phyloP scores from a whole-genome alignment of 2,113 vertebrate genomes.

The Festucalex cinctus region DNA sequence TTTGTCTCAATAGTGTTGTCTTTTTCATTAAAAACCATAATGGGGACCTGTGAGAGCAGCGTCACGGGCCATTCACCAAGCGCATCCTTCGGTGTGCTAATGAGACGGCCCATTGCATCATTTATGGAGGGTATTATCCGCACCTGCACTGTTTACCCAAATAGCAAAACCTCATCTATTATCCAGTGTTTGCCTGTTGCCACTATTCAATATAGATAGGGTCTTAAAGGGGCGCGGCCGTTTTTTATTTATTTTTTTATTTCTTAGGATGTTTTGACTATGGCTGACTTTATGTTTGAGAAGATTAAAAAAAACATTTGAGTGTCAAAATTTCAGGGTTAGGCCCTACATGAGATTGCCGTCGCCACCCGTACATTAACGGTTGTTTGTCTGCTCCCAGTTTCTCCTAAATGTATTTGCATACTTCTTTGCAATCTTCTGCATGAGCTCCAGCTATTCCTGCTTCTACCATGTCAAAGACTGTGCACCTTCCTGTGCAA shows the following conservation, averaged over 20 bases:
- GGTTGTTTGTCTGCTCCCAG: too few species aligned
- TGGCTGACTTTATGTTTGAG: neutral
- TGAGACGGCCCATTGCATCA: slow-evolving; percentile 54
- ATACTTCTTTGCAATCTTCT: too few species aligned
- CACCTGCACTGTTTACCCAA: slow-evolving; percentile 1
- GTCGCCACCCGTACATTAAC: too few species aligned
- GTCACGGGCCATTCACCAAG: slow-evolving; percentile 29
- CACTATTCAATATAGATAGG: slow-evolving; percentile 36
- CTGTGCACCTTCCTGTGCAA: too few species aligned
- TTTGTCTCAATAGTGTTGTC: neutral
- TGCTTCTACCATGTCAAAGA: too few species aligned
- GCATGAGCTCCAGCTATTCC: too few species aligned
- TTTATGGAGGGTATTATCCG: slow-evolving; percentile 44
- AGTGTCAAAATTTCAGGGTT: too few species aligned
- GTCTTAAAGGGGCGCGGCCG: slow-evolving; percentile 27
- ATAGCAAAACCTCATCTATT: slow-evolving; percentile 11
- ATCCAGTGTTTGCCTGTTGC: slow-evolving; percentile 3
- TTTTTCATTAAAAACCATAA: neutral
- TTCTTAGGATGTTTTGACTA: slow-evolving; percentile 14
- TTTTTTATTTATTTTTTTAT: slow-evolving; percentile 14
- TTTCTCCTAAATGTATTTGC: too few species aligned
- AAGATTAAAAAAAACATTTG: slow-evolving; percentile 15
- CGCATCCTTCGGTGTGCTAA: slow-evolving; percentile 46
- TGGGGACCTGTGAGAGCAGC: neutral
- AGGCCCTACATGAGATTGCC: too few species aligned